phyloP scores from a whole-genome alignment of 2,797 vertebrate genomes.

The Sebastes vulpes region DNA sequence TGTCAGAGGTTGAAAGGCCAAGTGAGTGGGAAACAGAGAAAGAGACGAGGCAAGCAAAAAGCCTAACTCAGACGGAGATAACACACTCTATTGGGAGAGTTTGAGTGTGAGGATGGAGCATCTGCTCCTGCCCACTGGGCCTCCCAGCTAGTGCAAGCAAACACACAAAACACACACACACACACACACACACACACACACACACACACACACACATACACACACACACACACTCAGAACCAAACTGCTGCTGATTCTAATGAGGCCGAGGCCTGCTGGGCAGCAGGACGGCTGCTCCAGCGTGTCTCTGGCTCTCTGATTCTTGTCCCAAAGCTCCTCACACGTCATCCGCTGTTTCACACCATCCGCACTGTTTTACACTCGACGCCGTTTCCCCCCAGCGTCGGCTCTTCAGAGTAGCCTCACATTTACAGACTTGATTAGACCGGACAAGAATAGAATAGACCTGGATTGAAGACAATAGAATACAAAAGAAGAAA shows the following conservation, averaged over 20 bases:
- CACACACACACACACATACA: slow-evolving; percentile 47
- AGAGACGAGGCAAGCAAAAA: slow-evolving; percentile 38
- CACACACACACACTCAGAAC: slow-evolving; percentile 32
- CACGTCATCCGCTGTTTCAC: slow-evolving; percentile 63
- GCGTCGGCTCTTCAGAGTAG: not conserved
- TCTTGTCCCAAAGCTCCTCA: slow-evolving; percentile 68
- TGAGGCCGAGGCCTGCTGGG: slow-evolving; percentile 74
- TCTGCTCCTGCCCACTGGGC: slow-evolving; percentile 77
- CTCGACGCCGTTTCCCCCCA: slow-evolving; percentile 24
- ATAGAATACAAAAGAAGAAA: not conserved
- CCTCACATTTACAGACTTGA: not conserved
- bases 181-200: slow-evolving; percentile 43
- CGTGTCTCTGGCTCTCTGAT: slow-evolving; percentile 63
- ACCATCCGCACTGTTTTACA: slow-evolving; percentile 47
- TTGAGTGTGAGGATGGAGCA: slow-evolving; percentile 73
- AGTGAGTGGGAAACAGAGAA: not conserved
- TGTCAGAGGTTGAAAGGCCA: slow-evolving; percentile 26
- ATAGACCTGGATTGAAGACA: not conserved
- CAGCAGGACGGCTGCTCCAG: slow-evolving; percentile 58
- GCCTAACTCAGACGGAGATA: slow-evolving; percentile 45
- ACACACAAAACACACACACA: slow-evolving; percentile 39
- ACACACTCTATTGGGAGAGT: slow-evolving; percentile 58
- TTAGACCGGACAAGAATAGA: not conserved
- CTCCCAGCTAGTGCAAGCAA: slow-evolving; percentile 64
- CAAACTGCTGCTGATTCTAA: slow-evolving; percentile 73